phyloP scores from a whole-genome alignment of 2,797 vertebrate species.

The Mus spretus region DNA sequence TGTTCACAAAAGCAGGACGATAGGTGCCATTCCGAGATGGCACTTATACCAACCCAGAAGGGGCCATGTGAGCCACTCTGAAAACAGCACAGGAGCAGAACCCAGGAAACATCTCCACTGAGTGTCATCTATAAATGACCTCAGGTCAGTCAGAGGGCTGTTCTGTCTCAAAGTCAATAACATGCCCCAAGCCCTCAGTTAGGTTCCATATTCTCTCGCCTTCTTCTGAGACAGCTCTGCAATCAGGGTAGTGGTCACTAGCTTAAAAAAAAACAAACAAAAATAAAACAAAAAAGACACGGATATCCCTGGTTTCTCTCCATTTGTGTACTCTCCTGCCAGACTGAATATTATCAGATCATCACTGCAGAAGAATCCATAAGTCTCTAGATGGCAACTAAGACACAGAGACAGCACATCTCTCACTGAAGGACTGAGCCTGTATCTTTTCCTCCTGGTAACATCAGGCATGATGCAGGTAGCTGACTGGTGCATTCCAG shows the following conservation, averaged over 20 bases:
- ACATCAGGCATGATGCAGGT: neutral
- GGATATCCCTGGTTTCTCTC: constrained; percentile 78
- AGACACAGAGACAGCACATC: neutral
- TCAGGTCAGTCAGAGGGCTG: constrained; percentile 71
- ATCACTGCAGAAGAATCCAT: neutral
- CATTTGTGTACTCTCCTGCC: constrained; percentile 36
- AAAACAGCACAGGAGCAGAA: constrained; percentile 22
- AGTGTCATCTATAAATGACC: constrained; percentile 58
- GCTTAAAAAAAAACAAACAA: constrained; percentile 68
- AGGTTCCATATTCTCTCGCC: constrained; percentile 55
- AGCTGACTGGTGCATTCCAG: neutral
- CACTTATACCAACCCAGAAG: neutral
- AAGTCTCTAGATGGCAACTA: neutral
- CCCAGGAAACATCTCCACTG: constrained; percentile 58
- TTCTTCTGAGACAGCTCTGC: constrained; percentile 72
- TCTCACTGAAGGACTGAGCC: neutral
- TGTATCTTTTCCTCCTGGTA: neutral
- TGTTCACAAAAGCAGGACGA: neutral
- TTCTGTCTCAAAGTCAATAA: constrained; percentile 28
- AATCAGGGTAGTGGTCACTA: constrained; percentile 7
- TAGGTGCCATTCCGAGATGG: constrained; percentile 29
- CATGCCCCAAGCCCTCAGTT: constrained; percentile 59
- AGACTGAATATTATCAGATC: constrained; percentile 65
- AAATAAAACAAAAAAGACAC: no score
- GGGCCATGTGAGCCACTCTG: neutral